These are phyloP conservation scores for Champsocephalus esox DNA, from an alignment of 2,797 vertebrate genomes.

Conservation along the genomic window DNA sequence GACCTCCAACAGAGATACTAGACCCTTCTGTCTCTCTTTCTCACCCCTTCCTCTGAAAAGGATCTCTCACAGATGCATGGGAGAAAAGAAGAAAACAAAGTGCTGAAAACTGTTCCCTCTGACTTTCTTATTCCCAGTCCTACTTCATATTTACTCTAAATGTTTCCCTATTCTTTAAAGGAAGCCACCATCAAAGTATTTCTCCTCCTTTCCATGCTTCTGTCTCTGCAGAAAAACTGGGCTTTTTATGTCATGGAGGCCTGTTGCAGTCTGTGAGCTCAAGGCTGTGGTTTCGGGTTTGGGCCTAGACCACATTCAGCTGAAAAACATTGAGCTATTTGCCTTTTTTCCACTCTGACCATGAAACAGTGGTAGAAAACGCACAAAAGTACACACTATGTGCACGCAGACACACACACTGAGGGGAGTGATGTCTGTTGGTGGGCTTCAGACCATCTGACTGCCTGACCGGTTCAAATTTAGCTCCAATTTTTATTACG, in stretches of 20 bases:
- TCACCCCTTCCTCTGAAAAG: constrained; percentile 15
- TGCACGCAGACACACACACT: no score
- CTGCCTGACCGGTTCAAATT: constrained; percentile 77
- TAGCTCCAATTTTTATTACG: constrained; percentile 73
- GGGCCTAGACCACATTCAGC: constrained; percentile 79
- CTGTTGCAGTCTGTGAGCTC: constrained; percentile 81
- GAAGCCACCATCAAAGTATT: constrained; percentile 61
- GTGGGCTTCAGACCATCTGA: constrained; percentile 69
- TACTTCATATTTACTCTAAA: constrained; percentile 4
- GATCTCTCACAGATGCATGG: constrained; percentile 24
- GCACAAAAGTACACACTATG: no score
- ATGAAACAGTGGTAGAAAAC: no score
- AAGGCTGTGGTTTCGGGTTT: constrained; percentile 86
- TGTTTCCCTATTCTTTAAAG: constrained; percentile 36
- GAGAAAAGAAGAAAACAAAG: constrained; percentile 16
- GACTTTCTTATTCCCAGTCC: neutral
- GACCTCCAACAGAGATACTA: constrained; percentile 87
- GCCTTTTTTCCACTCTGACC: no score
- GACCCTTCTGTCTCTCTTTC: constrained; percentile 61
- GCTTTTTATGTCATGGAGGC: constrained; percentile 81
- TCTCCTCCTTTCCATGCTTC: constrained; percentile 54
- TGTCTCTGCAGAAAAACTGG: constrained; percentile 65
- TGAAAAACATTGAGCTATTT: constrained; percentile 41
- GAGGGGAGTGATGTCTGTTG: constrained; percentile 62
- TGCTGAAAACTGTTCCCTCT: neutral